Base-by-base conservation (phyloP, 1,140 invertebrate genomes). In the Lordiphosa clarofinis region DNA sequence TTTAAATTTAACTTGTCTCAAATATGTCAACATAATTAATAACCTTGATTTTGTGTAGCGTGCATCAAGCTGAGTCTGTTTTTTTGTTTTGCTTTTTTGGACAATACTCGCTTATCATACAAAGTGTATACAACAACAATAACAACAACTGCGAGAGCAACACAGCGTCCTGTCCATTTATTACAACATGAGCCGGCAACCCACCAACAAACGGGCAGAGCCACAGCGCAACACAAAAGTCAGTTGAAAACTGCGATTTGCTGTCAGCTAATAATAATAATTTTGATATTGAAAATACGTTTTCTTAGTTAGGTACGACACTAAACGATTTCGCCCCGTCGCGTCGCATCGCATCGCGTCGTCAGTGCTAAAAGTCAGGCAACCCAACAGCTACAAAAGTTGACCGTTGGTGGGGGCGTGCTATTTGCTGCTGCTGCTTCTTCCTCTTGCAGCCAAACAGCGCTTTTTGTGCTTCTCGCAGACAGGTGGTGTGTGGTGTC, bases 211-310 rank as follows among this genome's bases (percentile, higher is more conserved):
- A 61, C 50, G 43, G 31, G 44, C 44, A 35, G 55, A 73, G 50
- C 72, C 55, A 21, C 61, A 54, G 28, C 36, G 10, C 43, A 46
- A 24, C 15, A 50, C 19, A 64, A 79, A 81, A 70, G 56, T 68
- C 73, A 81, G 72, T 76, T 56, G 64, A 84, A 84, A 84, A 69
- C 72, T 75, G 81, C 81, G 81, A 86, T 86, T 86, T 86, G 81
- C 74, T 86, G 81, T 86, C 81, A 86, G 81, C 81, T 86, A 86
- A 86, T 86, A 86, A 86, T 86, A 86, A 86, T 86, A 86, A 86
- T 86, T 86, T 86, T 72, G 72, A 86, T 86, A 86, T 81, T 86
- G 81, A 86, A 86, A 76, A 86, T 86, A 86, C 72, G 72, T 75
- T 86, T 86, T 81, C 74, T 86, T 86, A 82, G 76, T 82, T 82